These are phyloP conservation scores for Pseudomyrmex dendroicus DNA, from an alignment of 1,140 invertebrate genomes.

Conservation along the genomic window DNA sequence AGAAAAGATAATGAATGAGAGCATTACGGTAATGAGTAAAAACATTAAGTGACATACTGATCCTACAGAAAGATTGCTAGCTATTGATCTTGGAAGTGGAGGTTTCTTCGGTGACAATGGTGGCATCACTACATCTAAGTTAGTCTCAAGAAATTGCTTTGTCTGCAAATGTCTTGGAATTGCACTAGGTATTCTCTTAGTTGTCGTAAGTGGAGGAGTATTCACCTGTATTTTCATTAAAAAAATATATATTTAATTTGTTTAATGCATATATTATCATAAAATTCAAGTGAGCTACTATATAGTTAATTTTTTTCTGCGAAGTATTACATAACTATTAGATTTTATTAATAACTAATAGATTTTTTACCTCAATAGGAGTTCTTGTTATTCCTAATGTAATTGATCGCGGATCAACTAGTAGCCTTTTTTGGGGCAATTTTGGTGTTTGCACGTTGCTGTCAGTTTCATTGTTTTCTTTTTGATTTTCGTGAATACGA, in stretches of 20 bases:
- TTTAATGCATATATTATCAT: slow-evolving; percentile 9
- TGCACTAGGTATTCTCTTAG: slow-evolving; percentile 67
- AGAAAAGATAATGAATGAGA: background rate
- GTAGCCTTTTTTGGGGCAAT: slow-evolving; percentile 62
- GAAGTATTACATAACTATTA: slow-evolving; percentile 1
- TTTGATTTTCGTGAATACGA: slow-evolving; percentile 55
- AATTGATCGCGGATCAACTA: slow-evolving; percentile 77
- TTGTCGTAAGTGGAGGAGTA: slow-evolving; percentile 61
- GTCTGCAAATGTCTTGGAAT: slow-evolving; percentile 77
- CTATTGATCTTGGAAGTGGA: slow-evolving; percentile 58
- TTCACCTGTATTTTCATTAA: slow-evolving; percentile 69
- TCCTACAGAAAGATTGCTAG: slow-evolving; percentile 10
- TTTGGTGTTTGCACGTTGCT: slow-evolving; percentile 69
- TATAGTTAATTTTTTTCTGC: slow-evolving; percentile 27
- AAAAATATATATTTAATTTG: background rate
- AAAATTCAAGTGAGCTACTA: background rate
- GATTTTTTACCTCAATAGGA: slow-evolving; percentile 76
- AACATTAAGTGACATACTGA: slow-evolving; percentile 66
- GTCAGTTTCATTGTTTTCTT: slow-evolving; percentile 29
- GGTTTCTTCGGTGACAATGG: slow-evolving; percentile 58
- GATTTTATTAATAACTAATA: background rate
- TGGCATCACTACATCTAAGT: slow-evolving; percentile 76
- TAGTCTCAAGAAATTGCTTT: slow-evolving; percentile 79
- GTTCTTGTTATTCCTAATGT: slow-evolving; percentile 77
- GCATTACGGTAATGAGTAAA: background rate